Base-by-base conservation (phyloP, 2,797 vertebrate genomes). In the Rallus crepitans region DNA sequence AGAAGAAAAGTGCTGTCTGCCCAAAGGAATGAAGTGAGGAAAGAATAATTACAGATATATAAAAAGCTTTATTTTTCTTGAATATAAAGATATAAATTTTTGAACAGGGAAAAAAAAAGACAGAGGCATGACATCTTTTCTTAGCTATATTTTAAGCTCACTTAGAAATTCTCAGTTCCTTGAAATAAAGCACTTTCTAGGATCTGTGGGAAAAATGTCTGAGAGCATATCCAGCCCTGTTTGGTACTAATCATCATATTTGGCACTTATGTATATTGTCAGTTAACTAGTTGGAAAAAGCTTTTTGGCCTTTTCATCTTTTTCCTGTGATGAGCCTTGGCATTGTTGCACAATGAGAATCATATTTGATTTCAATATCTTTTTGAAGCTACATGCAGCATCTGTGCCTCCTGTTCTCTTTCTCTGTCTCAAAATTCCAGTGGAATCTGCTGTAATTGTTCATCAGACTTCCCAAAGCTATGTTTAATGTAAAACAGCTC, bases 391-490 rank as follows among this genome's bases (percentile, higher is more conserved):
- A 55, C 20, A 42, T 55, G 19, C 21, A 80, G 33, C 75, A 69
- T 80, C 90, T 94, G 31, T 82, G 92, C 39, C 52, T 64, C 57
- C 39, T 75, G 21, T 60, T 94, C 45, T 57, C 50, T 69, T n/a
- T 42, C 55, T 76, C 9, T 39, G 8, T 48, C 48, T 79, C 52
- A 53, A 85, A 92, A 78, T 91, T 92, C 81, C 65, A 60, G 28
- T 75, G 45, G 56, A 95, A 60, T 87, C 53, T 82, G 15, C 64
- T 85, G 33, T 61, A 93, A 84, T 66, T 93, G 75, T 82, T 92
- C 81, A 82, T 53, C 66, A 94, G 81, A 35, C 25, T 73, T 90
- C 86, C 59, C 76, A 77, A 92, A 92, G 52, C 70, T 77, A 83
- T 8, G 9, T 68, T 85, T 87, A 77, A 92, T 77, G 33, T 85